Conservation (phyloP, 1,140 invertebrate genomes). For the Oedothorax gibbosus region DNA sequence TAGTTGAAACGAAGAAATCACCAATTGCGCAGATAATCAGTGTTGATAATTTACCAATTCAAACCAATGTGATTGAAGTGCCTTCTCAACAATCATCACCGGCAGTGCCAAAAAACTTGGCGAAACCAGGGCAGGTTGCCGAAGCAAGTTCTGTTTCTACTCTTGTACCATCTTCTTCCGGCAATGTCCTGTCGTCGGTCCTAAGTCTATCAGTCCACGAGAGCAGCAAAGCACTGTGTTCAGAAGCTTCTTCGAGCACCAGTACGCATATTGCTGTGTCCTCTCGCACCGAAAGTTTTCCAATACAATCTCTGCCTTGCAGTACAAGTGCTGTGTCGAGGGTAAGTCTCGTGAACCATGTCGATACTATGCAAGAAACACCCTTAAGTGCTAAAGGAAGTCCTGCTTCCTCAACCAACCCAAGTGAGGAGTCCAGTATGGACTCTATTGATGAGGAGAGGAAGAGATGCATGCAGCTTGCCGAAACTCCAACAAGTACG, state of each 20-base stretch:
- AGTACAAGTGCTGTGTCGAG: slow-evolving; percentile 6
- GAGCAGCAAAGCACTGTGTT: not conserved
- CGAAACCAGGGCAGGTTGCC: slow-evolving; percentile 40
- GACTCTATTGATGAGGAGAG: slow-evolving; percentile 58
- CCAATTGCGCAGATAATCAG: slow-evolving; percentile 61
- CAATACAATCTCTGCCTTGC: slow-evolving; percentile 37
- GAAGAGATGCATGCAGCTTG: slow-evolving; percentile 33
- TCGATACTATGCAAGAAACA: slow-evolving; percentile 17
- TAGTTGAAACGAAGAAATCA: slow-evolving; percentile 47
- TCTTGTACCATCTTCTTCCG: slow-evolving; percentile 44
- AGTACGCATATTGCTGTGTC: not conserved
- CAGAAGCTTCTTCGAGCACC: slow-evolving; percentile 21
- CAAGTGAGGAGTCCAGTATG: slow-evolving; percentile 57
- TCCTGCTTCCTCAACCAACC: slow-evolving; percentile 13
- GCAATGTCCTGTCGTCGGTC: slow-evolving; percentile 18
- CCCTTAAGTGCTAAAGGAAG: slow-evolving; percentile 37
- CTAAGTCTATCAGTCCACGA: slow-evolving; percentile 41
- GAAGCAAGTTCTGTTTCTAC: slow-evolving; percentile 46
- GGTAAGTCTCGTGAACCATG: slow-evolving; percentile 41
- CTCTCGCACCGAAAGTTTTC: slow-evolving; percentile 5
- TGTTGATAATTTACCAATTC: slow-evolving; percentile 58
- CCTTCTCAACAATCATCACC: slow-evolving; percentile 55
- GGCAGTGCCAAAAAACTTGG: slow-evolving; percentile 56
- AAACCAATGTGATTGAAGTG: slow-evolving; percentile 60
- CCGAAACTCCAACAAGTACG: slow-evolving; percentile 45